Evolutionary conservation across 2,797 vertebrate genomes (phyloP), one percentile per base, ranked within the genome.

Genomic region (Notolabrus celidotus): DNA sequence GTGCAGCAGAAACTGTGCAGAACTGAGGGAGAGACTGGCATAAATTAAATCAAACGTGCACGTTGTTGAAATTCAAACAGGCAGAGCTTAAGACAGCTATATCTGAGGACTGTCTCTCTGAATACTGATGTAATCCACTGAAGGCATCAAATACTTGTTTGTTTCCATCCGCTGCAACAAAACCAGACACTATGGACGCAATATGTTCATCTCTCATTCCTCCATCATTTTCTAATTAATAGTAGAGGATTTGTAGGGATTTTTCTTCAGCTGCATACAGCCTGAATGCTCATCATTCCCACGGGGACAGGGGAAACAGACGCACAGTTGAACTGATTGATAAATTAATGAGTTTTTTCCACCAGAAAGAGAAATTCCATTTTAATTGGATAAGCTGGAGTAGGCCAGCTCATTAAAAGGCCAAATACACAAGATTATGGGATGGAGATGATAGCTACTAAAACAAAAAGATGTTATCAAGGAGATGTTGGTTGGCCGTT

Each of bases 301-400:
- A 3, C 17, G 60, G 71, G 62, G 71, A 62, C 47, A 34, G 58
- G 3, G 42, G 58, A 77, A 80, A 71, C 47, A 63, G 66, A 71
- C 67, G 71, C 63, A 50, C 6, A 51, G 71, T 60, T 45, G 17
- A 73, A 62, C 82, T 72, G 84, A 84, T 84, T 85, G 76, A 86
- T 86, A 82, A 86, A 86, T 88, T 84, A 86, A 91, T 86, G 43
- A 80, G 79, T 82, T 84, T 79, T 61, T 41, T 20, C 39, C 61
- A 63, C 50, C n/a, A 45, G n/a, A 66, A 85, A 70, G 69, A 69
- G 16, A 73, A 77, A 80, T 67, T 62, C 50, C 59, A 75, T 81
- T 77, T 60, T 75, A 67, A 79, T 22, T 53, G 53, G 60, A 64
- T 53, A 61, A 58, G 52, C 39, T 56, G 63, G 49, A 68, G 59